Percentiles rank a stretch among this genome's conserved stretches.
Conservation (phyloP, 2,888 invertebrate species). For the Hartigia nigra region DNA sequence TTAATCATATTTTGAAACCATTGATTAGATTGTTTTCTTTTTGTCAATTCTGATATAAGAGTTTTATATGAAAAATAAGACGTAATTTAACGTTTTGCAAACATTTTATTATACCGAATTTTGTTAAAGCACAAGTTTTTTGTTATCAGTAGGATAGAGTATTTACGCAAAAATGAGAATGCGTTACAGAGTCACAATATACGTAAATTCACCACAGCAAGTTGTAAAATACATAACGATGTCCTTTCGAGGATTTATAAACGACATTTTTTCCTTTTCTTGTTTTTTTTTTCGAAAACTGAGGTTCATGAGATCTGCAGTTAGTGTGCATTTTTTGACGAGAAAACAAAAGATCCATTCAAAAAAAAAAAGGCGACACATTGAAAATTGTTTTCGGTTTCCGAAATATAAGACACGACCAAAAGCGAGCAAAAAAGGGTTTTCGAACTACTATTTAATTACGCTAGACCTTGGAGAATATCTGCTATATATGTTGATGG, state of each 20-base stretch:
- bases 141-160: constrained; percentile 29
- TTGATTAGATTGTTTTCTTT: constrained; percentile 22
- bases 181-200: constrained; percentile 38
- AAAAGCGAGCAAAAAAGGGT: neutral
- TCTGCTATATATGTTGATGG: constrained; percentile 73
- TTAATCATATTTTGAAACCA: constrained; percentile 10
- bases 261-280: neutral
- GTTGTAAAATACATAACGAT: constrained; percentile 1
- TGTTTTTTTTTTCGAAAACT: neutral
- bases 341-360: neutral
- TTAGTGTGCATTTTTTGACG: neutral
- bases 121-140: constrained; percentile 53
- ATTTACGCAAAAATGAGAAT: constrained; percentile 45
- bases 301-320: constrained; percentile 1
- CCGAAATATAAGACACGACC: neutral
- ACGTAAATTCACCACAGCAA: constrained; percentile 27
- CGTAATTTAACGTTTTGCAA: constrained; percentile 41
- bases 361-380: neutral
- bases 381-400: neutral
- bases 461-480: constrained; percentile 66
- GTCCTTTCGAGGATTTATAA: neutral
- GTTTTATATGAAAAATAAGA: constrained; percentile 8
- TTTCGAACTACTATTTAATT: constrained; percentile 22
- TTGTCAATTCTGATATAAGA: constrained; percentile 10
- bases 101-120: constrained; percentile 49